These are phyloP conservation scores for Phylloscopus collybita DNA, from an alignment of 2,797 vertebrate species.

Conservation along the genomic window DNA sequence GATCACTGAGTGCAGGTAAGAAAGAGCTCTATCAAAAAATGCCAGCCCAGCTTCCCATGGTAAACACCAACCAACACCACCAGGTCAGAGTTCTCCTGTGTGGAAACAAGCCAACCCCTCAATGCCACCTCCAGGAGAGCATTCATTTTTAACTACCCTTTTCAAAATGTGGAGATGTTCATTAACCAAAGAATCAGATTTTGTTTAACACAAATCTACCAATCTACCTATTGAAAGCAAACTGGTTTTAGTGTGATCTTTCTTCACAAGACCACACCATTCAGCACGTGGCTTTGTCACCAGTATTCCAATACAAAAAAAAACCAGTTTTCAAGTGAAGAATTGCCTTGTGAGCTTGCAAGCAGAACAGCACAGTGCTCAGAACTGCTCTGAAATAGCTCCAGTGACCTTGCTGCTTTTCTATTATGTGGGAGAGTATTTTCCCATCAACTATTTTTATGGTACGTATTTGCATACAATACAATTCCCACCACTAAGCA, in stretches of 20 bases:
- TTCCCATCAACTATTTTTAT: conserved; percentile 69
- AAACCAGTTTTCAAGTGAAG: background rate
- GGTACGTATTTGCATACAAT: conserved; percentile 63
- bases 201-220: background rate
- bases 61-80: background rate
- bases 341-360: background rate
- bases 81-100: background rate
- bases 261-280: background rate
- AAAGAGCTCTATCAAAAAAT: background rate
- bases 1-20: conserved; percentile 79
- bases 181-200: background rate
- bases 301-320: background rate
- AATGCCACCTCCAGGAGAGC: background rate
- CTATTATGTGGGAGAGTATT: conserved; percentile 22
- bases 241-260: background rate
- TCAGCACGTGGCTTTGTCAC: background rate
- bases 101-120: background rate
- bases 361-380: background rate
- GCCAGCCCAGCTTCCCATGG: background rate
- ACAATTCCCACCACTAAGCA: conserved; percentile 60
- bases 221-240: background rate
- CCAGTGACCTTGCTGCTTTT: conserved; percentile 42
- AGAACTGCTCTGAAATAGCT: conserved; percentile 39
- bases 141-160: background rate
- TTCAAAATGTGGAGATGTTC: background rate